Conservation (phyloP, 2,797 vertebrate species). For the Diplodus sargus region DNA sequence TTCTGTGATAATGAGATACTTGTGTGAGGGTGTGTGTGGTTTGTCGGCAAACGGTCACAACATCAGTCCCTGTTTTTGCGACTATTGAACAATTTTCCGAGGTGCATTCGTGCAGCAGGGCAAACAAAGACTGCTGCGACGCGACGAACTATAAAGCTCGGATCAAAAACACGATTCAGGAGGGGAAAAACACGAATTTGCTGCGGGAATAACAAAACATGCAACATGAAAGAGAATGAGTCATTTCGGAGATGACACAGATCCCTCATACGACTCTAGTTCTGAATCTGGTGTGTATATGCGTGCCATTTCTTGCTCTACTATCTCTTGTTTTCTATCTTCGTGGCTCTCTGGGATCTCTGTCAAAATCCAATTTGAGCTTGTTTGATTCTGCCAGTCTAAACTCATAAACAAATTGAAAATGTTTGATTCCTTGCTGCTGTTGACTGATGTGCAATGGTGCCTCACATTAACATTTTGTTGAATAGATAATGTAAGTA, state of each 20-base stretch:
- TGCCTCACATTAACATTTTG: too few species aligned
- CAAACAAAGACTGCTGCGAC: background rate
- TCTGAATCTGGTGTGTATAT: constrained; percentile 8
- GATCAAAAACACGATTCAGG: background rate
- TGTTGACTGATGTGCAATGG: too few species aligned
- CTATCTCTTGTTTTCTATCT: constrained; percentile 31
- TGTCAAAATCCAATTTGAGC: constrained; percentile 15
- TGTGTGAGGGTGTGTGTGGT: background rate
- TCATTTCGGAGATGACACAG: constrained; percentile 24
- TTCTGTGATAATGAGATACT: background rate
- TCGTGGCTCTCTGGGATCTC: constrained; percentile 17
- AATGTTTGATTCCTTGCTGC: background rate
- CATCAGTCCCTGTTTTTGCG: too few species aligned
- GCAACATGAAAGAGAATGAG: constrained; percentile 9
- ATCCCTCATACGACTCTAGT: constrained; percentile 15
- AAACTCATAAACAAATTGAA: background rate
- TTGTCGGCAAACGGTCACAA: background rate
- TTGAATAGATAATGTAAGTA: background rate
- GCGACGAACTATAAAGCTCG: background rate
- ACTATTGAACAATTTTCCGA: background rate
- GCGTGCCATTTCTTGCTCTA: constrained; percentile 23
- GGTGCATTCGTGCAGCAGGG: background rate
- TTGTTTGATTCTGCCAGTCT: background rate
- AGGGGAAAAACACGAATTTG: background rate
- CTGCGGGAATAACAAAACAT: constrained; percentile 14